These are phyloP conservation scores for Leucania comma DNA, from an alignment of 2,888 invertebrate species.

Conservation along the genomic window DNA sequence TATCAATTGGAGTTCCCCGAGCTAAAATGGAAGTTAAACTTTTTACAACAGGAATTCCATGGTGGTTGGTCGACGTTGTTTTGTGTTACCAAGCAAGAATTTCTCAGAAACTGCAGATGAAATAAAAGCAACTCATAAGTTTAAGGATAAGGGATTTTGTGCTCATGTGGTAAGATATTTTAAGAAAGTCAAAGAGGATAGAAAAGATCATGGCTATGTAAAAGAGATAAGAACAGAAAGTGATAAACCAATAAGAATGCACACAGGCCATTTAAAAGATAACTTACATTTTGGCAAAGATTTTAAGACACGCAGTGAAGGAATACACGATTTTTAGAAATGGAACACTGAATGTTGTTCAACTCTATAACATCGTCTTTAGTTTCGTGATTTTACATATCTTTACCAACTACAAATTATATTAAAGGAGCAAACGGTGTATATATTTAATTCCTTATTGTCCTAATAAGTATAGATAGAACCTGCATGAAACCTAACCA, in stretches of 20 bases:
- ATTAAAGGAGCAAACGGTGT: background rate
- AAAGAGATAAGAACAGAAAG: background rate
- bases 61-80: constrained; percentile 5
- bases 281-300: background rate
- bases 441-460: background rate
- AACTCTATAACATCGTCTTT: background rate
- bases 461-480: background rate
- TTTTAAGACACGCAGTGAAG: too few relatives aligned
- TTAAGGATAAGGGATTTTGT: constrained; percentile 31
- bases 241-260: background rate
- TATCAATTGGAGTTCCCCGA: constrained; percentile 41
- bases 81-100: constrained; percentile 25
- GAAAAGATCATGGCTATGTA: background rate
- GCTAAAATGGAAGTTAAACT: constrained; percentile 4
- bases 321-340: too few relatives aligned
- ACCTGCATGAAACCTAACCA: too few relatives aligned
- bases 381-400: background rate
- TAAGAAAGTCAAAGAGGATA: background rate
- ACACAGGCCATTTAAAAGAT: too few relatives aligned
- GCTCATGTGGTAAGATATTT: background rate
- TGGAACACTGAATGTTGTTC: background rate
- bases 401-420: background rate
- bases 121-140: constrained; percentile 24
- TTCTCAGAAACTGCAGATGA: constrained; percentile 41
- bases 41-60: constrained; percentile 33